Conservation (phyloP, 1,140 invertebrate genomes). For the Daktulosphaira vitifoliae region DNA sequence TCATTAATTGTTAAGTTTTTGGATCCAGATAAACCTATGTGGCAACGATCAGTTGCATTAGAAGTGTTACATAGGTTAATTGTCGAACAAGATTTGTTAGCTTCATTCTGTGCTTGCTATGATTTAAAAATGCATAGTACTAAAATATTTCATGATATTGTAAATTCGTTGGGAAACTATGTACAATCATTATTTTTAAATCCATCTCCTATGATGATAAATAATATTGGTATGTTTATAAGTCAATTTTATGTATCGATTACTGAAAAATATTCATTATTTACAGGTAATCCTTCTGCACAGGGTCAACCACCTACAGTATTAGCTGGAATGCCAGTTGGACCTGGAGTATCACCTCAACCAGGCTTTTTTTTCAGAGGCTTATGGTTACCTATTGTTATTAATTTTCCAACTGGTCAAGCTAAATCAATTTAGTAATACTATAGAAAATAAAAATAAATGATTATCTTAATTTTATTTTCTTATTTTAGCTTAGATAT, state of each 20-base stretch:
- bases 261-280: no score
- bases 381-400: slow-evolving; percentile 80
- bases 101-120: slow-evolving; percentile 87
- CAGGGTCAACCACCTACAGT: slow-evolving; percentile 61
- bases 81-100: slow-evolving; percentile 76
- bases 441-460: background rate
- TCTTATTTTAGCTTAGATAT: slow-evolving; percentile 69
- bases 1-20: slow-evolving; percentile 94
- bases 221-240: no score
- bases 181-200: slow-evolving; percentile 88
- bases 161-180: slow-evolving; percentile 87
- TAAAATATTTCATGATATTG: slow-evolving; percentile 90
- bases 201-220: no score
- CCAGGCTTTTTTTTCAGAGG: slow-evolving; percentile 87
- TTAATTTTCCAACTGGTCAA: slow-evolving; percentile 72
- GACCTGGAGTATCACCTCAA: slow-evolving; percentile 72
- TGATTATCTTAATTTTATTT: slow-evolving; percentile 17
- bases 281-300: slow-evolving; percentile 37
- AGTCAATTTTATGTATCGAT: no score
- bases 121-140: slow-evolving; percentile 88
- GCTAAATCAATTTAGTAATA: slow-evolving; percentile 80
- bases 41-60: slow-evolving; percentile 88
- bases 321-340: slow-evolving; percentile 58
- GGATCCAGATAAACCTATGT: slow-evolving; percentile 89
- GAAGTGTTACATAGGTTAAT: slow-evolving; percentile 94